Conservation (phyloP, 2,113 vertebrate genomes). For the Nothocercus julius region DNA sequence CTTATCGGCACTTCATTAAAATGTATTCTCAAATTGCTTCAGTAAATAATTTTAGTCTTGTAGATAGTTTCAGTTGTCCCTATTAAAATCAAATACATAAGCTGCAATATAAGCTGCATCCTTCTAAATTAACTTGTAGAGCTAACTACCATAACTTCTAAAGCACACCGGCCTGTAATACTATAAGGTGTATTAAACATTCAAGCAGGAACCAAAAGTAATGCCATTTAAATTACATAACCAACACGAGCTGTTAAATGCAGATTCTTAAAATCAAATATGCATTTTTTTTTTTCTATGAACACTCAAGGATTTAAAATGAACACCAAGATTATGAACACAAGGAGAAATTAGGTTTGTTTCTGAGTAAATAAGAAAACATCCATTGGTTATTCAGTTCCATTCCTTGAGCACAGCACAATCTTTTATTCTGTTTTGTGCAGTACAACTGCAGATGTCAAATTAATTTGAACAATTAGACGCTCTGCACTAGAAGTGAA, state of each 20-base stretch:
- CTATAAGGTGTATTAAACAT: not conserved
- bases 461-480: not conserved
- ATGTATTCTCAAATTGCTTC: slow-evolving; percentile 10
- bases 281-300: not conserved
- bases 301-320: not conserved
- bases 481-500: not conserved
- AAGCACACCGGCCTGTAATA: not conserved
- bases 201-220: not conserved
- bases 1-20: slow-evolving; percentile 22
- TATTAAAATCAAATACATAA: not conserved
- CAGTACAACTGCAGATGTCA: not conserved
- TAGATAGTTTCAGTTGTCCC: not conserved
- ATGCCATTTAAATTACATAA: not conserved
- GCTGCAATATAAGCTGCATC: not conserved
- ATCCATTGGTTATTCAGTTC: not conserved
- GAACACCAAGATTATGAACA: fast-evolving
- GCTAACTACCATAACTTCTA: not conserved
- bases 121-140: not conserved
- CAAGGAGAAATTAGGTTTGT: not conserved
- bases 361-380: not conserved
- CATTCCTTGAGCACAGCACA: not conserved
- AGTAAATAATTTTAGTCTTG: slow-evolving; percentile 27
- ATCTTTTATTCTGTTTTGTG: not conserved
- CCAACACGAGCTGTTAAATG: not conserved
- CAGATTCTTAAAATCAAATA: not conserved